Conservation (phyloP, 2,888 invertebrate species). For the Loripinus fragilis region DNA sequence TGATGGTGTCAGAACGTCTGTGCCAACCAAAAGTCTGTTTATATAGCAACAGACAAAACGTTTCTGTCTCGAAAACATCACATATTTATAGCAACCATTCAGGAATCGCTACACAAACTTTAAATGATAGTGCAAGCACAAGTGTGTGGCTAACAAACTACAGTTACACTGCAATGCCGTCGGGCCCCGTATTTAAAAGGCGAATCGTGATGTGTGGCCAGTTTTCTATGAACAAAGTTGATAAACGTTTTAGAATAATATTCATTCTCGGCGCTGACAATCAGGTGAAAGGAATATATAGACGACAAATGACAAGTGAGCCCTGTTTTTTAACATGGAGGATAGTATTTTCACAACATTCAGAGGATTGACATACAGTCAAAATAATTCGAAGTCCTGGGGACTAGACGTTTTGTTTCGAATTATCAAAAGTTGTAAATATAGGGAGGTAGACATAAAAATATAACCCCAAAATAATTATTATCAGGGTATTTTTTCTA, state of each 20-base stretch:
- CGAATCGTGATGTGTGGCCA: neutral
- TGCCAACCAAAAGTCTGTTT: neutral
- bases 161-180: neutral
- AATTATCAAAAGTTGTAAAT: too few relatives aligned
- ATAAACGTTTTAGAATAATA: neutral
- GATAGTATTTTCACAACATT: neutral
- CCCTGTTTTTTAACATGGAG: slow-evolving; percentile 2
- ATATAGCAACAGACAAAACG: too few relatives aligned
- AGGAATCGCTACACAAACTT: neutral
- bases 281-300: slow-evolving; percentile 12
- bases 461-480: too few relatives aligned
- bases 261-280: neutral
- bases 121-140: neutral
- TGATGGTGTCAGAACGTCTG: neutral
- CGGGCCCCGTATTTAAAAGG: neutral
- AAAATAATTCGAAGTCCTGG: too few relatives aligned
- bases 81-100: slow-evolving; percentile 12
- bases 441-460: too few relatives aligned
- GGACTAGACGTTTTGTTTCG: too few relatives aligned
- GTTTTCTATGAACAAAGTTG: neutral
- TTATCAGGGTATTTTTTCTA: too few relatives aligned
- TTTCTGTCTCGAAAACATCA: neutral
- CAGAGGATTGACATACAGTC: too few relatives aligned
- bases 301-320: slow-evolving; percentile 18
- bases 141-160: neutral